phyloP scores from a whole-genome alignment of 2,888 invertebrate genomes.

The Pristionchus japonicus region DNA sequence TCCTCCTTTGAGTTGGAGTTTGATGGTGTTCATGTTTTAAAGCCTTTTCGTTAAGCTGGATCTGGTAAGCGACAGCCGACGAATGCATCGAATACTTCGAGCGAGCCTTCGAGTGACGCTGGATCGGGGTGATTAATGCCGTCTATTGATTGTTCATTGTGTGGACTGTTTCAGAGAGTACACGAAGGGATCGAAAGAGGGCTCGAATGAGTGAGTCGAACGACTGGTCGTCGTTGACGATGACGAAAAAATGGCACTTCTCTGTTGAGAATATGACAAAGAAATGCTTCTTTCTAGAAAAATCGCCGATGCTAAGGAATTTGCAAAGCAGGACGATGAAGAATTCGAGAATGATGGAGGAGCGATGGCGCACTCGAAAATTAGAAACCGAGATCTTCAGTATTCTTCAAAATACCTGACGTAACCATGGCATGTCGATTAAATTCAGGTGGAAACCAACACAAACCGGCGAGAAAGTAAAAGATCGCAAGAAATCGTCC shows the following conservation, averaged over 20 bases:
- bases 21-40: too few relatives aligned
- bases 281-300: not conserved
- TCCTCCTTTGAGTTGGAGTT: not conserved
- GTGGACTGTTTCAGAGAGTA: not conserved
- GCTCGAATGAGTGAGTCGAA: slow-evolving; percentile 8
- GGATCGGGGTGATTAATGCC: not conserved
- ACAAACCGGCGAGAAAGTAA: not conserved
- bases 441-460: not conserved
- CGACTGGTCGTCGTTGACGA: too few relatives aligned
- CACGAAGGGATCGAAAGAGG: not conserved
- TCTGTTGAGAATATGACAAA: too few relatives aligned
- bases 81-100: not conserved
- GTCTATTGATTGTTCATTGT: not conserved
- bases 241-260: too few relatives aligned
- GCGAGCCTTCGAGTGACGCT: not conserved
- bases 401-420: not conserved
- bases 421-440: not conserved
- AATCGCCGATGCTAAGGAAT: slow-evolving; percentile 26
- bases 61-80: not conserved
- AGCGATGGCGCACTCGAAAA: not conserved
- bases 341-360: slow-evolving; percentile 22
- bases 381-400: not conserved
- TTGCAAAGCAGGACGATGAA: not conserved
- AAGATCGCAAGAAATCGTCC: not conserved
- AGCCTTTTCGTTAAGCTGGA: not conserved